phyloP scores from a whole-genome alignment of 2,113 vertebrate species.

The Nothobranchius kuhntae region DNA sequence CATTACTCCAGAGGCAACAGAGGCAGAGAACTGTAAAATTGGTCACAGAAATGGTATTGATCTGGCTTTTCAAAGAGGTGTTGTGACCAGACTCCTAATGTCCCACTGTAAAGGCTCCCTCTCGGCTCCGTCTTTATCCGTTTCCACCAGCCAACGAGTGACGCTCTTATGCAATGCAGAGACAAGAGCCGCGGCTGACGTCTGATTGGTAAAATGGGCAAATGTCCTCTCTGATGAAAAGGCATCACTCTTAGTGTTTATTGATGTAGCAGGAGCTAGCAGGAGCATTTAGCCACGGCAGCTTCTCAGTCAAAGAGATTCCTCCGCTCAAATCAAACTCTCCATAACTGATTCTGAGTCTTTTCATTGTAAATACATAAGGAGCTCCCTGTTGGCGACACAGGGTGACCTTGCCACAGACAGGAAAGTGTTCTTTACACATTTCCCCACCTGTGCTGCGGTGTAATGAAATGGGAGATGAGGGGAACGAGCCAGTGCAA shows the following conservation, averaged over 20 bases:
- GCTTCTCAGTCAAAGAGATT: neutral
- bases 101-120: slow-evolving; percentile 36
- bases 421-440: slow-evolving; percentile 40
- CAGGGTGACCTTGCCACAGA: slow-evolving; percentile 71
- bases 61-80: slow-evolving; percentile 59
- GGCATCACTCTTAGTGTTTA: neutral
- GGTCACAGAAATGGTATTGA: slow-evolving; percentile 72
- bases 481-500: slow-evolving; percentile 62
- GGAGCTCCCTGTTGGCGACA: slow-evolving; percentile 4
- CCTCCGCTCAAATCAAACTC: slow-evolving; percentile 32
- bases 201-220: slow-evolving; percentile 6
- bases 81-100: slow-evolving; percentile 69
- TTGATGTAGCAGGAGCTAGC: neutral
- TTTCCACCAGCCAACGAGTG: neutral
- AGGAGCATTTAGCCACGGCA: neutral
- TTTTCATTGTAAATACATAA: slow-evolving; percentile 42
- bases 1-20: slow-evolving; percentile 59
- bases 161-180: slow-evolving; percentile 17
- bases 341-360: slow-evolving; percentile 29
- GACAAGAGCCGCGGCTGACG: slow-evolving; percentile 13
- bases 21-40: slow-evolving; percentile 71
- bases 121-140: slow-evolving; percentile 11
- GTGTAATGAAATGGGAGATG: slow-evolving; percentile 58
- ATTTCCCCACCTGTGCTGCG: slow-evolving; percentile 40
- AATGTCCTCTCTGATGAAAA: slow-evolving; percentile 1